phyloP scores from a whole-genome alignment of 2,797 vertebrate genomes.

The Pelodytes ibericus region DNA sequence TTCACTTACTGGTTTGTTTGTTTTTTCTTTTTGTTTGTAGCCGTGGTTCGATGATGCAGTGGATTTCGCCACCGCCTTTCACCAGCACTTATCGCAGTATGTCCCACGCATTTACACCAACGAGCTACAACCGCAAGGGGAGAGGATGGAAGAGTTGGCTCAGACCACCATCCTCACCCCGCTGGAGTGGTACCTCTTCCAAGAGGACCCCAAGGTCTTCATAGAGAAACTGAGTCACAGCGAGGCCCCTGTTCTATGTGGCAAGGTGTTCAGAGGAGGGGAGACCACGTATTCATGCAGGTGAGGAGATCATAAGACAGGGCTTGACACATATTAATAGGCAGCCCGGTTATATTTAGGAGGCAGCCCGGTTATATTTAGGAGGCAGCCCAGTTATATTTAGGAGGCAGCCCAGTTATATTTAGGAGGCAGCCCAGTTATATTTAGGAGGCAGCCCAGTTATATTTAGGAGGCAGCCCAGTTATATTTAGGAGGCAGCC shows the following conservation, averaged over 20 bases:
- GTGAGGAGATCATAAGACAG: conserved; percentile 77
- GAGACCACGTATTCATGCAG: conserved; percentile 99
- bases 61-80: conserved; percentile 79
- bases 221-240: conserved; percentile 88
- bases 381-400: no score
- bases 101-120: conserved; percentile 88
- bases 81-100: conserved; percentile 83
- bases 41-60: conserved; percentile 85
- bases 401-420: no score
- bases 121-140: conserved; percentile 76
- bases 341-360: no score
- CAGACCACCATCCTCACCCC: conserved; percentile 80
- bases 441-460: no score
- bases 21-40: conserved; percentile 52
- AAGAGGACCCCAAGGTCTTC: conserved; percentile 85
- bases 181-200: conserved; percentile 89
- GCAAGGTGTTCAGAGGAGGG: conserved; percentile 95
- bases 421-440: no score
- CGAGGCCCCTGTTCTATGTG: conserved; percentile 88
- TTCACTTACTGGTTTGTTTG: neutral
- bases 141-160: conserved; percentile 83
- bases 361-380: no score
- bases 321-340: no score
- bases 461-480: no score
- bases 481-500: no score